phyloP scores from a whole-genome alignment of 2,888 invertebrate species.

The Ferrisia virgata region DNA sequence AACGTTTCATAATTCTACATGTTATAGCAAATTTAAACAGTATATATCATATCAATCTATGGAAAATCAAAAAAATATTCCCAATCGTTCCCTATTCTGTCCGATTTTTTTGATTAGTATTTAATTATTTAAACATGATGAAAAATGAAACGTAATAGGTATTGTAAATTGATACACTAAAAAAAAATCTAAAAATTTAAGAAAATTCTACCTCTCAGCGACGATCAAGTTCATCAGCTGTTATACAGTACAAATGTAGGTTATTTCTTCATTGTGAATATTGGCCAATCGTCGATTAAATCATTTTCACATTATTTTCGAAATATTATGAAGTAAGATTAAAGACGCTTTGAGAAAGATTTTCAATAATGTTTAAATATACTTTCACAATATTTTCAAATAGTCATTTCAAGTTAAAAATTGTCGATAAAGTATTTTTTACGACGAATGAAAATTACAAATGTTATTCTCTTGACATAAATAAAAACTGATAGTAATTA shows the following conservation, averaged over 20 bases:
- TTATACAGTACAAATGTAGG: constrained; percentile 37
- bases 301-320: neutral
- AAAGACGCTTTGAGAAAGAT: neutral
- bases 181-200: neutral
- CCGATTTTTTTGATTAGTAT: neutral
- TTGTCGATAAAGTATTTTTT: neutral
- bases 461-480: neutral
- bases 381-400: neutral
- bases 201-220: neutral
- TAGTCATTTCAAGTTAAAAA: neutral
- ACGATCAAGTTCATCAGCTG: constrained; percentile 33
- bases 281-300: neutral
- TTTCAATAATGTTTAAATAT: neutral
- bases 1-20: neutral
- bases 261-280: neutral
- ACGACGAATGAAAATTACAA: too few relatives aligned
- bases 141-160: neutral
- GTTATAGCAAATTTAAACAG: neutral
- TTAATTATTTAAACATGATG: neutral
- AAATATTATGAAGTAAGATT: neutral
- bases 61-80: too few relatives aligned
- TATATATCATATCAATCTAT: neutral
- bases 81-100: neutral
- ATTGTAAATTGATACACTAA: neutral
- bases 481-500: constrained; percentile 11